Base-by-base conservation (phyloP, 2,113 vertebrate species). In the Amblyopsis rosae region DNA sequence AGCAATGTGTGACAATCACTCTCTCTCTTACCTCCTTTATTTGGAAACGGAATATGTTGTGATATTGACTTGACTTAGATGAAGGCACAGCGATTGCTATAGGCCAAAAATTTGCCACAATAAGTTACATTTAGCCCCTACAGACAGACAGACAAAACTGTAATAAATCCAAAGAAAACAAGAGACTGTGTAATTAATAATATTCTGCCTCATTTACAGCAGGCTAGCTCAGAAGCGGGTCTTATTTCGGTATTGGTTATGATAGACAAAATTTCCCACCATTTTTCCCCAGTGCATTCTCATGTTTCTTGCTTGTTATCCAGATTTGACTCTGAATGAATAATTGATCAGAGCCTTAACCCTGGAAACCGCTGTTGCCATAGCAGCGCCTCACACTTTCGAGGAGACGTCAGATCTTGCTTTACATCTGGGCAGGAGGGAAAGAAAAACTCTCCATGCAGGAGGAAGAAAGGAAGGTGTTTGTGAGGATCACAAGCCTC, bases 331-430 rank as follows among this genome's bases (percentile, higher is more conserved):
- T 70, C 59, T 10, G 64, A 65, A 78, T 88, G 62, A 87, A 87
- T 83, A 62, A 90, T 85, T 85, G 69, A 90, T 86, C 72, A 72
- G 49, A 86, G 60, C 61, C 67, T 79, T 82, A 87, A 87, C 66
- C 82, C 85, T 85, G 82, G 77, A 85, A 85, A 77, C 77, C 76
- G 72, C 78, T 62, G 91, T 90, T 89, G 75, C 87, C 86, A 90
- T 89, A 67, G 87, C 70, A 89, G 73, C 81, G 5, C 33, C 68
- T 82, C 76, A 74, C 69, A 74, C 79, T 83, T 80, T 88, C 35
- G 17, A 81, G 68, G 63, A 84, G 75, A 70, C 64, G 11, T 75
- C 72, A 72, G 56, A 73, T 77, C 65, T 75, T 67, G 68, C 53
- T 9, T 67, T 60, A 19, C 41, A 56, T 65, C 47, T 26, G 59